Percentiles rank a stretch among this genome's conserved stretches.
Conservation (phyloP, 2,797 vertebrate genomes). For the Hapalemur alaotrensis region DNA sequence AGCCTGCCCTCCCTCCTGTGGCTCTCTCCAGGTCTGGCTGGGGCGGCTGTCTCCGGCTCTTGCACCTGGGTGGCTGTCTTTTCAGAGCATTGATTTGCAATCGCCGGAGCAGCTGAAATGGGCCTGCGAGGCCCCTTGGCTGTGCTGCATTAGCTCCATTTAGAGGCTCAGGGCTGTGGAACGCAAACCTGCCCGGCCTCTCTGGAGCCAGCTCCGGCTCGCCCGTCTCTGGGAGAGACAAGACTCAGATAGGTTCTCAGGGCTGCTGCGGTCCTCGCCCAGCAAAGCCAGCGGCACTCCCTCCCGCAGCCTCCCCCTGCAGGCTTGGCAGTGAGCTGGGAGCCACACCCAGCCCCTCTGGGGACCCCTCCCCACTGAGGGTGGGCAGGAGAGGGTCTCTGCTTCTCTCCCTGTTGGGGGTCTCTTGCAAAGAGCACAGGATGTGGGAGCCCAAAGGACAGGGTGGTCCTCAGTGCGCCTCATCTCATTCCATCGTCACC, state of each 20-base stretch:
- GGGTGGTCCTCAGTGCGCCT: accelerated
- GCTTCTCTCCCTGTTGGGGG: background rate
- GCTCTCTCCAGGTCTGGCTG: background rate
- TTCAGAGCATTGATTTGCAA: background rate
- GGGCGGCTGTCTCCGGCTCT: background rate
- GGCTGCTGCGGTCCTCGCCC: background rate
- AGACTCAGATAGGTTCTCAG: accelerated
- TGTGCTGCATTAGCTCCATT: background rate
- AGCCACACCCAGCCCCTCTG: background rate
- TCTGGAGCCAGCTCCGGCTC: accelerated
- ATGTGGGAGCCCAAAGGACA: background rate
- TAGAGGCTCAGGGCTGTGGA: background rate
- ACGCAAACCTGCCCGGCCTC: background rate
- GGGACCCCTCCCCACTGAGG: no score
- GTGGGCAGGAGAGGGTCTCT: background rate
- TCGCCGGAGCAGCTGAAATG: background rate
- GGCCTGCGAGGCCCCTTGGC: background rate
- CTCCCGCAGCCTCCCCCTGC: background rate
- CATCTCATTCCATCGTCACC: background rate
- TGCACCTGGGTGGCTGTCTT: background rate
- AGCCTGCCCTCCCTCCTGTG: accelerated
- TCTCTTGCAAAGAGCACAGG: background rate
- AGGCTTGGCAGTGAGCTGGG: background rate
- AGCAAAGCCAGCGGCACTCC: accelerated
- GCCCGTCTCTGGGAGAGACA: background rate